phyloP scores from a whole-genome alignment of 2,888 invertebrate genomes.

The Leptarthrus brevirostris region DNA sequence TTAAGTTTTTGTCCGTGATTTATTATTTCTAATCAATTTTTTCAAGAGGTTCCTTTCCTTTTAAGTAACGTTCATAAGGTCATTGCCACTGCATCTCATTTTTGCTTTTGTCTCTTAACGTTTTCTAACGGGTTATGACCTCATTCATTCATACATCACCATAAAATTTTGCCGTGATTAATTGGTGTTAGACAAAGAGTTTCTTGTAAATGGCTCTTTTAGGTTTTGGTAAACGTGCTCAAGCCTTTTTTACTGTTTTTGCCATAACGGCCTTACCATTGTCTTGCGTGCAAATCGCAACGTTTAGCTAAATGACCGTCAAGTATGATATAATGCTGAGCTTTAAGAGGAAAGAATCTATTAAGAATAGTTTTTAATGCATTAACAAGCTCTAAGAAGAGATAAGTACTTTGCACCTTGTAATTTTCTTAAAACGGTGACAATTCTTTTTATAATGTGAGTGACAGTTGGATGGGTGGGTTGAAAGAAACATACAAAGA shows the following conservation, averaged over 20 bases:
- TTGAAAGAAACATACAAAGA: too few relatives aligned
- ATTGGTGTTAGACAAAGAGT: constrained; percentile 19
- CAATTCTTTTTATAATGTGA: too few relatives aligned
- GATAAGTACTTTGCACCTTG: background rate
- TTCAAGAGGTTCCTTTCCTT: background rate
- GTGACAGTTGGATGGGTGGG: too few relatives aligned
- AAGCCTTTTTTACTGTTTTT: too few relatives aligned
- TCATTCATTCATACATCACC: constrained; percentile 30
- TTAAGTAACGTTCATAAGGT: background rate
- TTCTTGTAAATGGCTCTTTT: background rate
- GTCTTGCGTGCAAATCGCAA: constrained; percentile 13
- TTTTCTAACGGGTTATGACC: constrained; percentile 20
- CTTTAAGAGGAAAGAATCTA: too few relatives aligned
- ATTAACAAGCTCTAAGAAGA: too few relatives aligned
- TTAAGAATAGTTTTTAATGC: too few relatives aligned
- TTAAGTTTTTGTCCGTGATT: background rate
- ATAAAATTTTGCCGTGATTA: constrained; percentile 23
- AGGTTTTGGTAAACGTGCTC: too few relatives aligned
- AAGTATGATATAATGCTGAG: too few relatives aligned
- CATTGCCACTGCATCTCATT: constrained; percentile 21
- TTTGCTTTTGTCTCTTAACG: background rate
- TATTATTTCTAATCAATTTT: background rate
- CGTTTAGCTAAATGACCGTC: background rate
- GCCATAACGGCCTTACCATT: background rate
- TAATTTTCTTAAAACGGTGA: too few relatives aligned